Percentiles rank a stretch among this genome's conserved stretches.
phyloP scores from a whole-genome alignment of 2,113 vertebrate genomes.

The human (Homo sapiens) region GRCh38 chr3:115905001-115905500 shows the following conservation, averaged over 20 bases:
- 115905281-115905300: slow-evolving; percentile 61
- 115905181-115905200: not conserved
- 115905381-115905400: slow-evolving; percentile 67
- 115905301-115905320: slow-evolving; percentile 68
- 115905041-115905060: not conserved
- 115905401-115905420: slow-evolving; percentile 69
- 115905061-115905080: not conserved
- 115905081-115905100: not conserved
- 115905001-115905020: not conserved
- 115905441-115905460: slow-evolving; percentile 68
- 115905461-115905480: slow-evolving; percentile 56
- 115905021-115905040: not conserved
- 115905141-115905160: not conserved
- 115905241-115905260: slow-evolving; percentile 28
- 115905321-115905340: slow-evolving; percentile 71
- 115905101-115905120: not conserved
- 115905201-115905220: not conserved
- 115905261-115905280: slow-evolving; percentile 59
- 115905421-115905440: slow-evolving; percentile 79
- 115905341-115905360: slow-evolving; percentile 66
- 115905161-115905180: not conserved
- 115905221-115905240: slow-evolving; percentile 42
- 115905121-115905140: not conserved
- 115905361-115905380: slow-evolving; percentile 65
- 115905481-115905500: slow-evolving; percentile 73